phyloP scores from a whole-genome alignment of 2,888 invertebrate species.

The Netelia fuscicornis region DNA sequence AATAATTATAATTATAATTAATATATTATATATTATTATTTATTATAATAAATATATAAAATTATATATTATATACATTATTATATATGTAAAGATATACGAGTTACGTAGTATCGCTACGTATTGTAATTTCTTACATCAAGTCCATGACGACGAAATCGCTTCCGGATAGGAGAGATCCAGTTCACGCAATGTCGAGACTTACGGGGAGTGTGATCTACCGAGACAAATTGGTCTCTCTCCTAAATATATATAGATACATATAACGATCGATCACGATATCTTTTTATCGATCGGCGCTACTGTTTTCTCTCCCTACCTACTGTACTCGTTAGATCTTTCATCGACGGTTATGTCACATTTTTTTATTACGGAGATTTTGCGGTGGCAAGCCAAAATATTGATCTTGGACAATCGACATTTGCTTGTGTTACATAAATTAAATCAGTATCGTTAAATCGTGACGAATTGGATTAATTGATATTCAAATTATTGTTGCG shows the following conservation, averaged over 20 bases:
- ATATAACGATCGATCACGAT: conserved; percentile 35
- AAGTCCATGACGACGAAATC: conserved; percentile 62
- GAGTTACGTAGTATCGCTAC: conserved; percentile 26
- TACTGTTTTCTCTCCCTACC: conserved; percentile 13
- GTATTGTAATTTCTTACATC: conserved; percentile 44
- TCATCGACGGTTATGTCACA: background rate
- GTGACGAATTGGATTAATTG: background rate
- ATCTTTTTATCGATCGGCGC: conserved; percentile 20
- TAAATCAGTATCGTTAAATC: background rate
- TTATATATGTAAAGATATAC: background rate
- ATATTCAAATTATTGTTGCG: background rate
- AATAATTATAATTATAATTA: no score
- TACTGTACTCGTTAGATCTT: background rate
- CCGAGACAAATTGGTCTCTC: conserved; percentile 50
- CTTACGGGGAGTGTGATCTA: background rate
- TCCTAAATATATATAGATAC: conserved; percentile 15
- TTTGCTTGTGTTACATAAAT: background rate
- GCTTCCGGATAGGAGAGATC: conserved; percentile 72
- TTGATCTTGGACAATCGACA: background rate
- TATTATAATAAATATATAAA: background rate
- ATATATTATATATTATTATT: no score
- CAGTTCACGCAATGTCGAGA: conserved; percentile 44
- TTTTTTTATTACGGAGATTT: background rate
- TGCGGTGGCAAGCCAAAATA: background rate
- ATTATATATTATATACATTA: background rate